A percentile compares a stretch with the other conserved stretches of the same genome.
Conservation (phyloP, 1,140 invertebrate species). For the Drosophila kepulauana region DNA sequence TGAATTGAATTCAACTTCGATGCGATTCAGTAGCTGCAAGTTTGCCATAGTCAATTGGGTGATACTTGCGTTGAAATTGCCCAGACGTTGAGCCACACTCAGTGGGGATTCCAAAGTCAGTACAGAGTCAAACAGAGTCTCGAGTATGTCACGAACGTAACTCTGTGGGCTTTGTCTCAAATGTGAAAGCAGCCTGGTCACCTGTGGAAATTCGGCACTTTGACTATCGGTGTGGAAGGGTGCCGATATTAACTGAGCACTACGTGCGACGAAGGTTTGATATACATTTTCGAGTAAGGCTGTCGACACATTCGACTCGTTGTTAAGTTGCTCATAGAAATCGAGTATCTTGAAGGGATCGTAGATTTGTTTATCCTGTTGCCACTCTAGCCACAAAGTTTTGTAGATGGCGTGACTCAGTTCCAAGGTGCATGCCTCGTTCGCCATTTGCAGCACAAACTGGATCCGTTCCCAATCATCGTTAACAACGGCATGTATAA, state of each 20-base stretch:
- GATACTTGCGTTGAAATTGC: background rate
- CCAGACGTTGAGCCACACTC: slow-evolving; percentile 50
- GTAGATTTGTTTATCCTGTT: slow-evolving; percentile 60
- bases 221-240: slow-evolving; percentile 59
- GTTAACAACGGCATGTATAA: slow-evolving; percentile 59
- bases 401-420: slow-evolving; percentile 5
- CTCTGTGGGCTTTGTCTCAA: slow-evolving; percentile 44
- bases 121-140: slow-evolving; percentile 50
- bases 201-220: slow-evolving; percentile 52
- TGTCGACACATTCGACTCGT: slow-evolving; percentile 34
- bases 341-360: slow-evolving; percentile 55
- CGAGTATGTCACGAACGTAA: slow-evolving; percentile 60
- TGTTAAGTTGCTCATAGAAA: slow-evolving; percentile 50
- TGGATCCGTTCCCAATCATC: slow-evolving; percentile 59
- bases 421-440: background rate
- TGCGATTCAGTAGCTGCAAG: background rate
- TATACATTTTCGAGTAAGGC: slow-evolving; percentile 33
- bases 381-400: slow-evolving; percentile 65
- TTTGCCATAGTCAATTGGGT: background rate
- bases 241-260: slow-evolving; percentile 61
- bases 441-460: background rate
- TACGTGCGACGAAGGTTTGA: slow-evolving; percentile 41
- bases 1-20: background rate
- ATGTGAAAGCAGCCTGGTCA: slow-evolving; percentile 43
- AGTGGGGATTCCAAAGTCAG: slow-evolving; percentile 52